Conservation (phyloP, 2,888 invertebrate species). For the Heliconius cydno region DNA sequence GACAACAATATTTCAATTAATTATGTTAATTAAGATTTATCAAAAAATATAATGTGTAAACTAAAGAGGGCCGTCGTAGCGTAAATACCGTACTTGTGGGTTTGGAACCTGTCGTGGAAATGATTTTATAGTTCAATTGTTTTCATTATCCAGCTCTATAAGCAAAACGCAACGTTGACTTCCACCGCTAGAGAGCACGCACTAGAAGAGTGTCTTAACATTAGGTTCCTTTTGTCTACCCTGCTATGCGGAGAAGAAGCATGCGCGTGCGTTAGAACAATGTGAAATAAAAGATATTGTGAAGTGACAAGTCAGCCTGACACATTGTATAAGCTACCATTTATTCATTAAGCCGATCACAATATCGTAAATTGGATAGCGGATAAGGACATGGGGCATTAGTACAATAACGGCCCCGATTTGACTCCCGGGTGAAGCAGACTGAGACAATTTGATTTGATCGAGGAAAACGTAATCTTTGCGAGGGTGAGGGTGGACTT, state of each 20-base stretch:
- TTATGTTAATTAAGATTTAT: neutral
- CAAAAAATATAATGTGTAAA: neutral
- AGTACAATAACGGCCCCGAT: slow-evolving; percentile 44
- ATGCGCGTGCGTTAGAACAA: no score
- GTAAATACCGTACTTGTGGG: neutral
- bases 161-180: neutral
- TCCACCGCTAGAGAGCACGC: neutral
- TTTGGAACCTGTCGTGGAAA: neutral
- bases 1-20: slow-evolving; percentile 13
- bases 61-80: neutral
- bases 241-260: no score
- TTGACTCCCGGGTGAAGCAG: slow-evolving; percentile 55
- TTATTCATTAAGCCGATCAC: slow-evolving; percentile 27
- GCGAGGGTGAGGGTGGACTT: slow-evolving; percentile 41
- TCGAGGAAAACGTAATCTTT: slow-evolving; percentile 52
- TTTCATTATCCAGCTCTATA: no score
- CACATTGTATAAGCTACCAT: neutral
- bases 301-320: no score
- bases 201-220: neutral
- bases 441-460: slow-evolving; percentile 61
- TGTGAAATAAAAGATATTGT: no score
- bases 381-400: slow-evolving; percentile 32
- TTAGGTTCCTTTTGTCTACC: neutral
- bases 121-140: no score
- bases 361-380: slow-evolving; percentile 36